Evolutionary conservation across 92 coral and sea anemone species (phyloP).

Genomic region (Montipora capitata): DNA sequence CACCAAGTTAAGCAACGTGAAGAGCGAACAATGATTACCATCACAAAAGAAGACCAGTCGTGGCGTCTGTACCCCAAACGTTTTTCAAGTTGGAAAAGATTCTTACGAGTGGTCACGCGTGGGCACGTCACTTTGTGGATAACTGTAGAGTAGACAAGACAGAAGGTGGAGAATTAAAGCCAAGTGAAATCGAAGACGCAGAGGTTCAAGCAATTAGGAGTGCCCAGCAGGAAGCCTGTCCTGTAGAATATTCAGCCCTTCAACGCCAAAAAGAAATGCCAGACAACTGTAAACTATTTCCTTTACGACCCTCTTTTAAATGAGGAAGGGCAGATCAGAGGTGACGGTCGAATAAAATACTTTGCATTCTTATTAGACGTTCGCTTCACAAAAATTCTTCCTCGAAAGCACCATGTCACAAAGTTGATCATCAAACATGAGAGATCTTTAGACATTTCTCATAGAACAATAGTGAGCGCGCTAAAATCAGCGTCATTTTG

Average conservation of each 20-base stretch:
- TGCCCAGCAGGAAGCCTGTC: slow-evolving; percentile 57
- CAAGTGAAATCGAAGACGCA: slow-evolving; percentile 30
- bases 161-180: slow-evolving; percentile 6
- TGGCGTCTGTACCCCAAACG: slow-evolving; percentile 53
- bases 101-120: background rate
- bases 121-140: background rate
- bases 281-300: slow-evolving; percentile 17
- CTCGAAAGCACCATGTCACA: slow-evolving; percentile 26
- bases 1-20: too few relatives aligned
- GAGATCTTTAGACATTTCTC: too few relatives aligned
- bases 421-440: too few relatives aligned
- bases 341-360: slow-evolving; percentile 43
- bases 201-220: slow-evolving; percentile 31
- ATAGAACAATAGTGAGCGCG: too few relatives aligned
- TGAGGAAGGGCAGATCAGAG: slow-evolving; percentile 62
- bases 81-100: slow-evolving; percentile 49
- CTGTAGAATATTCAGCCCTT: slow-evolving; percentile 44
- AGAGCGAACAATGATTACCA: too few relatives aligned
- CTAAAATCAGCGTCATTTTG: too few relatives aligned
- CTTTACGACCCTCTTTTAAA: slow-evolving; percentile 55
- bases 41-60: background rate
- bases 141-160: slow-evolving; percentile 16
- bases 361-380: slow-evolving; percentile 50
- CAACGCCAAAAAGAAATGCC: slow-evolving; percentile 33
- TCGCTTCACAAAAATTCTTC: slow-evolving; percentile 51